phyloP scores from a whole-genome alignment of 2,888 invertebrate genomes.

The Teleogryllus oceanicus region DNA sequence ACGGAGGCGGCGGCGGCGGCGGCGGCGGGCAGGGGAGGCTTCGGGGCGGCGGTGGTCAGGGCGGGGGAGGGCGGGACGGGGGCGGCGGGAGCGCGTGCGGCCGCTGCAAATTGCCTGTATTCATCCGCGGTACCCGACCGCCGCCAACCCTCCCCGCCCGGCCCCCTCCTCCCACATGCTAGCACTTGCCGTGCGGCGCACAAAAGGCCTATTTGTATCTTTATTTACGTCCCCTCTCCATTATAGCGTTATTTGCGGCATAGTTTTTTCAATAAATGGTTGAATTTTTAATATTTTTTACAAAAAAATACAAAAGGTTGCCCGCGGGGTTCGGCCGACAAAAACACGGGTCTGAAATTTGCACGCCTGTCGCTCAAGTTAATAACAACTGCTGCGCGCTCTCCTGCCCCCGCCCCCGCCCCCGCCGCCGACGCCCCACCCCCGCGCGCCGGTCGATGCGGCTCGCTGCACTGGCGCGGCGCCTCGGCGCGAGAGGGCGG shows the following conservation, averaged over 20 bases:
- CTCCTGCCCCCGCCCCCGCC: background rate
- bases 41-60: too few species aligned
- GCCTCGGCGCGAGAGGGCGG: too few species aligned
- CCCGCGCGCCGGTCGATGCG: too few species aligned
- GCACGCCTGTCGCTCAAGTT: constrained; percentile 18
- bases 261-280: background rate
- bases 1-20: background rate
- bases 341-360: constrained; percentile 12
- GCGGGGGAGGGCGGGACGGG: background rate
- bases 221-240: constrained; percentile 6
- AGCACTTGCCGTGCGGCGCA: background rate
- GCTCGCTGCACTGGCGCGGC: too few species aligned
- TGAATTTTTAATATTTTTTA: constrained; percentile 7
- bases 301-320: constrained; percentile 12
- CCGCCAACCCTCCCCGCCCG: background rate
- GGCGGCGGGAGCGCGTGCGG: background rate
- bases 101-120: background rate
- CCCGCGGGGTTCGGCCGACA: constrained; percentile 4
- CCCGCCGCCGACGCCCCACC: too few species aligned
- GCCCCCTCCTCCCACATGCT: background rate
- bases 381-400: background rate
- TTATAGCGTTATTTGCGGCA: background rate
- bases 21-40: background rate
- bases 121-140: background rate
- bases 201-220: background rate